Evolutionary conservation across 1,140 invertebrate species (phyloP), one percentile per base, ranked within the genome.

Genomic region (Drosophila ananassae): DNA sequence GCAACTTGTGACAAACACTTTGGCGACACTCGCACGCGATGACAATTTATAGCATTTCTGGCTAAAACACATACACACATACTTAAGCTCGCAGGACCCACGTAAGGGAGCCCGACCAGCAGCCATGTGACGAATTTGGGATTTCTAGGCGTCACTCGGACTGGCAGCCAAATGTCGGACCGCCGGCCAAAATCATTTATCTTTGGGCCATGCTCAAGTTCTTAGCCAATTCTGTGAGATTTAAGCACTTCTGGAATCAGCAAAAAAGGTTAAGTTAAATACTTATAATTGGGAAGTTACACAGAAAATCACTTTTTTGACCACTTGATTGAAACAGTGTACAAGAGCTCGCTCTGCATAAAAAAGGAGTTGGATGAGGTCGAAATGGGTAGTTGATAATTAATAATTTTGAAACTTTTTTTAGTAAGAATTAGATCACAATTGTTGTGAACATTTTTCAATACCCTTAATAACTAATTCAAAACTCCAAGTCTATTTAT

Each of bases 1-100:
- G 21, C 44, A 24, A 47, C 21, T 63, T 85, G 77, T 73, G 78
- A 73, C 83, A 89, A 83, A 83, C 79, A 83, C 79, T 83, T 78
- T 72, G 62, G 60, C 53, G 73, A 61, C 76, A 59, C 46, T 60
- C 34, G 47, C 63, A 57, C 57, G 67, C 64, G 66, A 74, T 30
- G 54, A 44, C 72, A 67, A 75, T 75, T 75, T 75, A 75, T 75
- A 55, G 73, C 68, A 47, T 68, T 72, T 72, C 32, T 58, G 28
- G 56, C 37, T 44, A 52, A 44, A 44, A 21, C 41, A 44, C 41
- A 44, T 5, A 44, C 9, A 22, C 44, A 21, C 21, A 55, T 41
- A 55, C 39, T 47, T 28, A 6, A 60, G 68, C 34, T 32, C 41
- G 28, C 54, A 48, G 34, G 39, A 69, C 62, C 66, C 41, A 44